phyloP scores from a whole-genome alignment of 2,113 vertebrate species.

The Chroicocephalus ridibundus region DNA sequence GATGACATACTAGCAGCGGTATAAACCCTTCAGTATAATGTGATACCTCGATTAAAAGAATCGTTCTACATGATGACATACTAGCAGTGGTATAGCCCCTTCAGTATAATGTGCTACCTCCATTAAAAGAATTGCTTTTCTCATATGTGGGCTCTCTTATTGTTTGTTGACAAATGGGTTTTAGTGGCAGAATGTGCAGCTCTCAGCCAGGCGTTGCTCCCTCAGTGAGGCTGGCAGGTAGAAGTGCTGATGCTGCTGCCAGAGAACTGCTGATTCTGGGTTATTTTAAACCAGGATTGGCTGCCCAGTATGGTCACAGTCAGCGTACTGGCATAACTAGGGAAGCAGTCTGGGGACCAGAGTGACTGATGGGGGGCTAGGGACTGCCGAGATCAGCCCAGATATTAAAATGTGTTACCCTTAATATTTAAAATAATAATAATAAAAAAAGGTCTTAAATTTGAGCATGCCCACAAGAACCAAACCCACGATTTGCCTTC shows the following conservation, averaged over 20 bases:
- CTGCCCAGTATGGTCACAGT: background rate
- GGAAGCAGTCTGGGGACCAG: background rate
- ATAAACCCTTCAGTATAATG: background rate
- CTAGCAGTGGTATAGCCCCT: background rate
- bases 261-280: constrained; percentile 28
- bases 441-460: background rate
- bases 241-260: constrained; percentile 38
- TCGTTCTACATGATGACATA: rapidly evolving
- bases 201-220: background rate
- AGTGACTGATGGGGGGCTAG: background rate
- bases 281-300: constrained; percentile 14
- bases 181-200: background rate
- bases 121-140: background rate
- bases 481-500: background rate
- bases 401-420: background rate
- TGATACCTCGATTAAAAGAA: background rate
- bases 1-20: too few species aligned
- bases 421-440: background rate
- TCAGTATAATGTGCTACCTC: rapidly evolving
- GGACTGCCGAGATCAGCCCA: background rate
- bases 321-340: background rate
- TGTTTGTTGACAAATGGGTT: background rate
- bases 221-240: background rate
- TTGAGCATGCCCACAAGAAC: rapidly evolving
- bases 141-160: background rate